A percentile compares a stretch with the other conserved stretches of the same genome.
These are phyloP conservation scores for Garrulus glandarius DNA, from an alignment of 2,797 vertebrate genomes.

Conservation along the genomic window DNA sequence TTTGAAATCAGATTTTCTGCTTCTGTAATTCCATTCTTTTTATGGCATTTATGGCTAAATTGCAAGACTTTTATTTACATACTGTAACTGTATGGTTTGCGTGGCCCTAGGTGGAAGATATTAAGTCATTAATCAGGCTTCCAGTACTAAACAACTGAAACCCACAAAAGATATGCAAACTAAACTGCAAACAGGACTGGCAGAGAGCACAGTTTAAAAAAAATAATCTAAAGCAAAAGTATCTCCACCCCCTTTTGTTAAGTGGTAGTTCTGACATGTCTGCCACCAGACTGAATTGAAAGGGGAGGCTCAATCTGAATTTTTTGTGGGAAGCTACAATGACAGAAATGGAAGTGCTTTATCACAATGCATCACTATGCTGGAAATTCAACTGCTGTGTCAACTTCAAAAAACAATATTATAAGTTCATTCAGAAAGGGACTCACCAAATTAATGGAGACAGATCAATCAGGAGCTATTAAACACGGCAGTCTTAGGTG, in stretches of 20 bases:
- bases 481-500: background rate
- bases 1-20: background rate
- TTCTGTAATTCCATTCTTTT: background rate
- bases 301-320: background rate
- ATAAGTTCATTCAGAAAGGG: background rate
- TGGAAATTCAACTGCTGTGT: background rate
- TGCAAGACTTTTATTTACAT: background rate
- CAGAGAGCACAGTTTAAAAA: background rate
- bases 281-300: background rate
- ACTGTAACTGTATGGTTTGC: background rate
- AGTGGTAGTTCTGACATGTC: background rate
- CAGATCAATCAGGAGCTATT: background rate
- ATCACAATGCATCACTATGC: fast-evolving
- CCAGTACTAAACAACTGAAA: background rate
- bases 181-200: background rate
- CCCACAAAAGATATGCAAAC: background rate
- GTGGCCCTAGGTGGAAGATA: background rate
- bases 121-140: background rate
- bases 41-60: background rate
- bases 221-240: background rate
- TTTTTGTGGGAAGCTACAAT: background rate
- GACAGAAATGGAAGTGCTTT: background rate
- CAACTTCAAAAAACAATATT: background rate
- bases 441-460: background rate
- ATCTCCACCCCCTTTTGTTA: background rate